Evolutionary conservation across 2,888 invertebrate species (phyloP).

Genomic region (Zaprionus obscuricornis): DNA sequence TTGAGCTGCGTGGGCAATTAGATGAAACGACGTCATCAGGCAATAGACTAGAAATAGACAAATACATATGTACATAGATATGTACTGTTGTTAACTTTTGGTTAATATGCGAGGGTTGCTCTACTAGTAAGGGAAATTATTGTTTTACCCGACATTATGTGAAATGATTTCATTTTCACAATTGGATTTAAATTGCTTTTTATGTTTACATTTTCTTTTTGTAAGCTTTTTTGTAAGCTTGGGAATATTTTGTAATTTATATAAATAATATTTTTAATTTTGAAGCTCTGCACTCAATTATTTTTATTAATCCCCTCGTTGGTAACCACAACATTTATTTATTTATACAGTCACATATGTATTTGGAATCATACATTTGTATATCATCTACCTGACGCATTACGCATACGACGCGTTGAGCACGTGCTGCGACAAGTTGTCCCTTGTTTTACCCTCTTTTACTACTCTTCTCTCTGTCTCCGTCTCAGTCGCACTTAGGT

Average conservation of each 20-base stretch:
- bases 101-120: conserved; percentile 12
- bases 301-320: conserved; percentile 21
- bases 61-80: conserved; percentile 12
- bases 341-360: no score
- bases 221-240: no score
- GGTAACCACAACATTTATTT: background rate
- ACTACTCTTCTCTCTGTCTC: background rate
- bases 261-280: no score
- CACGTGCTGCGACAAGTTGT: conserved; percentile 54
- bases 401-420: conserved; percentile 51
- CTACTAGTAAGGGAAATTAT: background rate
- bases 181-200: no score
- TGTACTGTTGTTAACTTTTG: no score
- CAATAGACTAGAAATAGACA: conserved; percentile 3
- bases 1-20: conserved; percentile 32
- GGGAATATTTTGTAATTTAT: no score
- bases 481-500: conserved; percentile 10
- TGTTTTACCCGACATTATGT: no score
- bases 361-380: no score
- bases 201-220: no score
- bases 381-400: conserved; percentile 24
- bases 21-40: conserved; percentile 18
- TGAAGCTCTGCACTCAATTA: no score
- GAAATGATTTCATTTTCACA: no score
- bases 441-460: background rate